Conservation (phyloP, 2,797 vertebrate genomes). For the Pangasius mekongensis region DNA sequence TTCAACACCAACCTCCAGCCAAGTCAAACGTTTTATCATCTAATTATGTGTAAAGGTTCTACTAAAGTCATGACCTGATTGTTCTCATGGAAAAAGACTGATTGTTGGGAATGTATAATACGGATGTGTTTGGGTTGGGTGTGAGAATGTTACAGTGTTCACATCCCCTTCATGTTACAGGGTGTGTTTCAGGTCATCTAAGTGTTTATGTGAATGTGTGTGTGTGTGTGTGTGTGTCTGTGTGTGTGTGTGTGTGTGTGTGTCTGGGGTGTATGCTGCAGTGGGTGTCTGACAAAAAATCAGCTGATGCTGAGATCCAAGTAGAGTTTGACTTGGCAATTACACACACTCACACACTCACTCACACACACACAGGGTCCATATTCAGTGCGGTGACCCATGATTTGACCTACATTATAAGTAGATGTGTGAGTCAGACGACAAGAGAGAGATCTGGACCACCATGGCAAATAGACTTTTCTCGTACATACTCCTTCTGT, state of each 20-base stretch:
- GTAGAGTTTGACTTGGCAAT: not conserved
- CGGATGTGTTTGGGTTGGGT: slow-evolving; percentile 49
- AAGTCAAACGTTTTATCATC: not conserved
- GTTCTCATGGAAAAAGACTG: not conserved
- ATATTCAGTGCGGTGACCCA: slow-evolving; percentile 54
- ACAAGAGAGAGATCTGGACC: slow-evolving; percentile 44
- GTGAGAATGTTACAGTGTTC: not conserved
- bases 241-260: not conserved
- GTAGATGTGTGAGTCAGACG: slow-evolving; percentile 42
- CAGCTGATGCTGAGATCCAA: slow-evolving; percentile 49
- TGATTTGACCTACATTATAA: slow-evolving; percentile 57
- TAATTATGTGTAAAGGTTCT: not conserved
- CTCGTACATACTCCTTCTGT: not conserved
- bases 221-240: slow-evolving; percentile 5
- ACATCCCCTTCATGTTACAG: slow-evolving; percentile 27
- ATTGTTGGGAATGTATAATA: slow-evolving; percentile 24
- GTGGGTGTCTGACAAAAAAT: slow-evolving; percentile 30
- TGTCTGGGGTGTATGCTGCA: slow-evolving; percentile 12
- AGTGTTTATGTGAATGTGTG: not conserved
- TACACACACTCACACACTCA: slow-evolving; percentile 25
- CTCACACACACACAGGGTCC: slow-evolving; percentile 19
- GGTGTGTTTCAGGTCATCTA: slow-evolving; percentile 34
- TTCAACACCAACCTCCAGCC: slow-evolving; percentile 10
- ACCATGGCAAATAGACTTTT: slow-evolving; percentile 33
- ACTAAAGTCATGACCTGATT: not conserved